Percentiles rank a stretch among this genome's conserved stretches.
phyloP scores from a whole-genome alignment of 2,888 invertebrate species.

The Microctonus brassicae region DNA sequence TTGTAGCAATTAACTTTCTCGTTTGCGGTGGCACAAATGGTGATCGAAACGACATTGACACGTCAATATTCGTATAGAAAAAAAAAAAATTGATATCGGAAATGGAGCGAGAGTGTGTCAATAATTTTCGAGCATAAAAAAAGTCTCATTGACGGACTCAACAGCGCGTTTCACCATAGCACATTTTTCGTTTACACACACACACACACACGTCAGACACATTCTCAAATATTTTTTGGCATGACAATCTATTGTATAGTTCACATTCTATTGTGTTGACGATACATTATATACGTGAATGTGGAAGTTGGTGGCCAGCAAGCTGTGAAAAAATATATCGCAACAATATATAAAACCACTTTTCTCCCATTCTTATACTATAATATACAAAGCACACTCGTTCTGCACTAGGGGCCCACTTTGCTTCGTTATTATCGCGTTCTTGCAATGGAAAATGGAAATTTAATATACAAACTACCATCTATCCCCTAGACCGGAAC shows the following conservation, averaged over 20 bases:
- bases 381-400: conserved; percentile 38
- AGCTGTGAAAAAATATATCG: conserved; percentile 17
- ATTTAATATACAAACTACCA: conserved; percentile 53
- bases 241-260: conserved; percentile 46
- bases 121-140: neutral
- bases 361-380: conserved; percentile 9
- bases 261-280: conserved; percentile 39
- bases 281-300: conserved; percentile 27
- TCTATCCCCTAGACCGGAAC: conserved; percentile 38
- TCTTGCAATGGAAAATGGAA: conserved; percentile 56
- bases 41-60: no score
- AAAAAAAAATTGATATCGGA: no score
- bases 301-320: conserved; percentile 19
- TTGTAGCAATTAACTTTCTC: no score
- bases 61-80: no score
- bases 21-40: no score
- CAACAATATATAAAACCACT: neutral
- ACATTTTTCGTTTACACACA: conserved; percentile 28
- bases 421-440: conserved; percentile 49
- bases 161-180: conserved; percentile 28
- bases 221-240: conserved; percentile 44
- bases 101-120: no score
- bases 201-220: neutral
- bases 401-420: conserved; percentile 33
- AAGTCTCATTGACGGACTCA: neutral